These are phyloP conservation scores for Leontopithecus rosalia DNA, from an alignment of 2,797 vertebrate genomes.

Conservation along the genomic window DNA sequence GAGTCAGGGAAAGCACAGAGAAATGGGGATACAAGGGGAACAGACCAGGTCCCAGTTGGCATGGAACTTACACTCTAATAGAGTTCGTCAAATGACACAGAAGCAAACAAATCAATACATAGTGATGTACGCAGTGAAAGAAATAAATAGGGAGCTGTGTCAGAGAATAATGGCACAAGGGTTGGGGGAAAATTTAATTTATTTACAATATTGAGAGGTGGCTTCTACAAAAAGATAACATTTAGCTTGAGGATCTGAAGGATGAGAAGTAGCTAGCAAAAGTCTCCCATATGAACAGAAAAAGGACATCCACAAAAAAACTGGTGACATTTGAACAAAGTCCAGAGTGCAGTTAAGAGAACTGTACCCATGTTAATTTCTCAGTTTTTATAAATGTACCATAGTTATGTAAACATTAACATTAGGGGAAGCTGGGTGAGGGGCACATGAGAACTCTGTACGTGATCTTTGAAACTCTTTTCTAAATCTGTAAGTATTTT, in stretches of 20 bases:
- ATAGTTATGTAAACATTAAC: not conserved
- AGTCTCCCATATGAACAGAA: not conserved
- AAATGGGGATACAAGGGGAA: not conserved
- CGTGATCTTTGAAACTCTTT: not conserved
- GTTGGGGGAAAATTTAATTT: not conserved
- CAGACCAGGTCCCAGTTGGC: not conserved
- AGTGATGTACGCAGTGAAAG: rapidly evolving
- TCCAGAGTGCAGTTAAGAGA: not conserved
- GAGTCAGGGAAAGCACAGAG: not conserved
- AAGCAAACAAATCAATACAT: not conserved
- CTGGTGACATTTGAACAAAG: not conserved
- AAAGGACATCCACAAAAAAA: not conserved
- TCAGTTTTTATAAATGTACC: not conserved
- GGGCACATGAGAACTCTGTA: not conserved
- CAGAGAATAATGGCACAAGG: not conserved
- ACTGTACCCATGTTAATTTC: not conserved
- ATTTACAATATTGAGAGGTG: not conserved
- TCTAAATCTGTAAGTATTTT: not conserved
- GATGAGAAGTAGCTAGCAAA: not conserved
- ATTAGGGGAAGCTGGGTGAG: not conserved
- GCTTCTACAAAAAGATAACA: not conserved
- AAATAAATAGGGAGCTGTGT: not conserved
- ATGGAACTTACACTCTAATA: not conserved
- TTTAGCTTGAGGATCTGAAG: not conserved
- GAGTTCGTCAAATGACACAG: not conserved